A percentile compares a stretch with the other conserved stretches of the same genome.
Conservation (phyloP, 2,888 invertebrate genomes). For the Eucera pruinosa region DNA sequence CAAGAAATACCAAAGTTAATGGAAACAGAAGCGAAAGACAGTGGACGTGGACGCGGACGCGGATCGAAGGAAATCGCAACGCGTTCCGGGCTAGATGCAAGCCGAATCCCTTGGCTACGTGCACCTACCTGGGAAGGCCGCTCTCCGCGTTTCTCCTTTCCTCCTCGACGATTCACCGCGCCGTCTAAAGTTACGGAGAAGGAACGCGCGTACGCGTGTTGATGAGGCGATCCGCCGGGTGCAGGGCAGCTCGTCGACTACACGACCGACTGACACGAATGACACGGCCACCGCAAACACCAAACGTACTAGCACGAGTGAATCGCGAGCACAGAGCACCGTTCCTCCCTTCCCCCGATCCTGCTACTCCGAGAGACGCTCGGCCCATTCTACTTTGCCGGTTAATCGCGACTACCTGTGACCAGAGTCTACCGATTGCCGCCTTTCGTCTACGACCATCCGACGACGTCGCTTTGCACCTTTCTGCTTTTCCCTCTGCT, state of each 20-base stretch:
- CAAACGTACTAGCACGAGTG: slow-evolving; percentile 30
- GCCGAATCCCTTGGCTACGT: slow-evolving; percentile 11
- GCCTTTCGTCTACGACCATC: slow-evolving; percentile 20
- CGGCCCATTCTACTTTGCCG: slow-evolving; percentile 17
- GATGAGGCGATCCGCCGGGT: not conserved
- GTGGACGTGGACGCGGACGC: no score
- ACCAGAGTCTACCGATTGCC: slow-evolving; percentile 41
- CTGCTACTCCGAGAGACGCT: not conserved
- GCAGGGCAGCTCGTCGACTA: slow-evolving; percentile 8
- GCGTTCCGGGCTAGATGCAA: not conserved
- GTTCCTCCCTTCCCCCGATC: not conserved
- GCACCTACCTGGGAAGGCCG: slow-evolving; percentile 38
- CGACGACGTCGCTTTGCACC: no score
- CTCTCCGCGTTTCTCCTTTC: slow-evolving; percentile 2
- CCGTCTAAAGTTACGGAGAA: not conserved
- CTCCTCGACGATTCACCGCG: not conserved
- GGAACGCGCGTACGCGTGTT: not conserved
- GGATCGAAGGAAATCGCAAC: no score
- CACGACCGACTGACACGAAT: slow-evolving; percentile 40
- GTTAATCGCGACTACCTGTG: slow-evolving; percentile 52
- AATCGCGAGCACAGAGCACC: slow-evolving; percentile 17
- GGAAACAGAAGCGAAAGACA: no score
- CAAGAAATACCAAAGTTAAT: no score
- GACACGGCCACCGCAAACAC: slow-evolving; percentile 39
- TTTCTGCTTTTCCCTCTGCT: no score